Percentiles rank a stretch among this genome's conserved stretches.
Conservation (phyloP, 1,140 invertebrate genomes). For the Pomacea maculata region DNA sequence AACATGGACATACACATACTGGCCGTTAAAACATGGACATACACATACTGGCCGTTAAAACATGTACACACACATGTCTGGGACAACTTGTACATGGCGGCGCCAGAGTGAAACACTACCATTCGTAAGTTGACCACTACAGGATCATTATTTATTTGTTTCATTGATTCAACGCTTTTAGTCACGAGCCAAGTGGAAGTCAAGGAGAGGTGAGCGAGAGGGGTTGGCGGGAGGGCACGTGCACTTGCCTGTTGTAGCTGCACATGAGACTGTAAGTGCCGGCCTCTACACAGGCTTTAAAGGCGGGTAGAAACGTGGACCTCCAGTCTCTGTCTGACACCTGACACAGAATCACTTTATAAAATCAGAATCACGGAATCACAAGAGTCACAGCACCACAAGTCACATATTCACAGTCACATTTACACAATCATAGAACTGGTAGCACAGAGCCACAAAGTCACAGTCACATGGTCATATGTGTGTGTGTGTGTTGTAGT, state of each 20-base stretch:
- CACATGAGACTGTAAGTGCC: constrained; percentile 60
- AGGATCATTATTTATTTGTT: no score
- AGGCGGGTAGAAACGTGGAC: constrained; percentile 63
- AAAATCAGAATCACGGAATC: background rate
- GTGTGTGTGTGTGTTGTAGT: no score
- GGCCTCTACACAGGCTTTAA: constrained; percentile 58
- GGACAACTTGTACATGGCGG: no score
- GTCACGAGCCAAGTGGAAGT: background rate
- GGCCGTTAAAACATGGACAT: no score
- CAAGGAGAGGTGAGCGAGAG: no score
- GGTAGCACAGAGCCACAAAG: background rate
- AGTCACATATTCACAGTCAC: background rate
- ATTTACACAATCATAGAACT: background rate
- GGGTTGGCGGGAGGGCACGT: background rate
- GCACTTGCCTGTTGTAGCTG: constrained; percentile 43
- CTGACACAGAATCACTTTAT: constrained; percentile 25
- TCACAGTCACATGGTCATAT: background rate
- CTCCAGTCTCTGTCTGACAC: constrained; percentile 57
- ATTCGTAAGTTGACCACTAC: no score
- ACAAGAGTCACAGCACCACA: background rate
- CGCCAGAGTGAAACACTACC: no score
- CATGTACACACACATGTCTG: no score
- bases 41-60: no score
- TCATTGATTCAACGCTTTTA: background rate
- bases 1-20: no score